A percentile compares a stretch with the other conserved stretches of the same genome.
Evolutionary conservation across 2,888 invertebrate species (phyloP).

Genomic region (Asteroscopus sphinx): DNA sequence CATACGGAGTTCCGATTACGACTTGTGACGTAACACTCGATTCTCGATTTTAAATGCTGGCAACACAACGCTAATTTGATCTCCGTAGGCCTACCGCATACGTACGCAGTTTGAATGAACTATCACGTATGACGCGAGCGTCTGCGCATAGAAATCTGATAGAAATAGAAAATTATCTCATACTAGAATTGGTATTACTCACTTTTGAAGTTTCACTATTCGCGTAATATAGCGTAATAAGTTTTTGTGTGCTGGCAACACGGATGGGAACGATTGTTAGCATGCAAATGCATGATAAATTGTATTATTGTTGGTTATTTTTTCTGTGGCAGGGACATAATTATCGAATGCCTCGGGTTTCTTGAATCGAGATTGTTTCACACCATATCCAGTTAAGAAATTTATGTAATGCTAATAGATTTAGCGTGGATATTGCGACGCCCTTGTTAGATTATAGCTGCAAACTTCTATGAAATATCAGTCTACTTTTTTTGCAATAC

Average conservation of each 20-base stretch:
- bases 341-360: slow-evolving; percentile 12
- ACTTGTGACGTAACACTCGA: slow-evolving; percentile 37
- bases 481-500: too few relatives aligned
- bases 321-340: slow-evolving; percentile 27
- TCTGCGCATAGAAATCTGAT: slow-evolving; percentile 52
- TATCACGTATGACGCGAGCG: slow-evolving; percentile 46
- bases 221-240: slow-evolving; percentile 44
- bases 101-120: slow-evolving; percentile 44
- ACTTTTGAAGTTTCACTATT: slow-evolving; percentile 49
- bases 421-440: too few relatives aligned
- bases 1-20: slow-evolving; percentile 36
- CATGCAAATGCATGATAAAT: slow-evolving; percentile 46
- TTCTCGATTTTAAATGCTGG: slow-evolving; percentile 45
- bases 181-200: slow-evolving; percentile 40
- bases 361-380: slow-evolving; percentile 19
- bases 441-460: too few relatives aligned
- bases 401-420: slow-evolving; percentile 13
- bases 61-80: slow-evolving; percentile 53
- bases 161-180: slow-evolving; percentile 45
- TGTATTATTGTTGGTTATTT: slow-evolving; percentile 30
- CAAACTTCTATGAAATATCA: too few relatives aligned
- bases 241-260: slow-evolving; percentile 36
- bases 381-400: slow-evolving; percentile 5
- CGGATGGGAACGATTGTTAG: slow-evolving; percentile 43
- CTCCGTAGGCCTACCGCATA: slow-evolving; percentile 50